Conservation (phyloP, 1,140 invertebrate genomes). For the Drosophila kurseongensis region DNA sequence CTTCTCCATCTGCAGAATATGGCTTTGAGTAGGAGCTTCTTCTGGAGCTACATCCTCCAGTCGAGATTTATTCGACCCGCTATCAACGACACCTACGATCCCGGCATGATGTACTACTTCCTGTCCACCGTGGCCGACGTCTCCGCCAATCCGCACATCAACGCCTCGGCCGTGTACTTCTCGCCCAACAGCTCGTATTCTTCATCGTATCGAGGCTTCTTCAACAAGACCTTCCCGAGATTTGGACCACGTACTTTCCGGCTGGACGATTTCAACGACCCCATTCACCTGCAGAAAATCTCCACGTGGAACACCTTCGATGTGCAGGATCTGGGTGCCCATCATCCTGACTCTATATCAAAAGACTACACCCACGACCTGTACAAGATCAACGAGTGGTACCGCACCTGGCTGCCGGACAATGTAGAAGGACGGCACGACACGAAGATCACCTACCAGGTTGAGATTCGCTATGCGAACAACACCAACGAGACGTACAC, state of each 20-base stretch:
- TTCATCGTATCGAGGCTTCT: constrained; percentile 97
- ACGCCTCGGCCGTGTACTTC: constrained; percentile 97
- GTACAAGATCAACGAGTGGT: constrained; percentile 98
- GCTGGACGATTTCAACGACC: constrained; percentile 97
- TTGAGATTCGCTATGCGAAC: constrained; percentile 96
- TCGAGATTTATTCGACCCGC: constrained; percentile 94
- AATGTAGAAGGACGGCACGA: constrained; percentile 92
- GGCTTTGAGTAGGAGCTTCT: constrained; percentile 96
- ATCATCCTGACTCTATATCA: constrained; percentile 89
- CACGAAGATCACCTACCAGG: constrained; percentile 96
- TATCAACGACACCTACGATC: constrained; percentile 96
- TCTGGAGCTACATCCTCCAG: constrained; percentile 98
- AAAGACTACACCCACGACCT: constrained; percentile 95
- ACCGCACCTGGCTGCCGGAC: constrained; percentile 94
- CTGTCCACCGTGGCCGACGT: constrained; percentile 97
- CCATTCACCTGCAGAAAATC: constrained; percentile 95
- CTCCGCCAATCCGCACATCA: constrained; percentile 95
- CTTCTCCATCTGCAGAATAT: constrained; percentile 97
- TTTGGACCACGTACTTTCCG: constrained; percentile 97
- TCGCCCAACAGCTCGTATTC: constrained; percentile 97
- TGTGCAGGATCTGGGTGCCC: constrained; percentile 93
- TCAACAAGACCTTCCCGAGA: constrained; percentile 97
- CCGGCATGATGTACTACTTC: constrained; percentile 99
- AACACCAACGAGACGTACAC: constrained; percentile 97
- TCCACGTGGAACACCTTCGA: constrained; percentile 96